A percentile compares a stretch with the other conserved stretches of the same genome.
These are phyloP conservation scores for Lytechinus pictus DNA, from an alignment of 35 echinoderm and acorn worm genomes.

Conservation along the genomic window DNA sequence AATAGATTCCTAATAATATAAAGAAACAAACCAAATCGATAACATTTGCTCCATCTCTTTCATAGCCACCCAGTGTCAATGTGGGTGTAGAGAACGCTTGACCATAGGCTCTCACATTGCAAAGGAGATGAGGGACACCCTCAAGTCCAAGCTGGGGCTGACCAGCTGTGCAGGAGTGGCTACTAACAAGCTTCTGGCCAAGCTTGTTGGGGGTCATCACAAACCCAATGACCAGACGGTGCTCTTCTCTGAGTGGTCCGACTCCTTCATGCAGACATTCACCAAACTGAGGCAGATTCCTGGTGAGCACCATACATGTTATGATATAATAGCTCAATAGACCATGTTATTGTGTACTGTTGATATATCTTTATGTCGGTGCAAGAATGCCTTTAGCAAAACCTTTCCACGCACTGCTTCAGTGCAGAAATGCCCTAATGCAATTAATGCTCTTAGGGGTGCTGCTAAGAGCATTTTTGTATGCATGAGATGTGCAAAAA, in stretches of 20 bases:
- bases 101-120: conserved; percentile 87
- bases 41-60: neutral
- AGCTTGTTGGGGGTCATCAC: conserved; percentile 77
- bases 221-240: conserved; percentile 95
- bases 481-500: no score
- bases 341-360: no score
- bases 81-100: conserved; percentile 82
- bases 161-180: conserved; percentile 93
- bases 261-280: conserved; percentile 63
- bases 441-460: no score
- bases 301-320: conserved; percentile 42
- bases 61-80: conserved; percentile 52
- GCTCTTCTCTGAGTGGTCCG: conserved; percentile 57
- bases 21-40: no score
- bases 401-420: no score
- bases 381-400: no score
- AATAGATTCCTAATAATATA: no score
- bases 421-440: no score
- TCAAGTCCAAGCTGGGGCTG: conserved; percentile 64
- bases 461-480: no score
- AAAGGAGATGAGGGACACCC: conserved; percentile 67
- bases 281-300: conserved; percentile 75
- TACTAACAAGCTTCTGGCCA: conserved; percentile 91
- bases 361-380: no score
- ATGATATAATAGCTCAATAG: no score